Evolutionary conservation across 2,888 invertebrate species (phyloP), one percentile per base, ranked within the genome.

Genomic region (Chymomyza fuscimana): DNA sequence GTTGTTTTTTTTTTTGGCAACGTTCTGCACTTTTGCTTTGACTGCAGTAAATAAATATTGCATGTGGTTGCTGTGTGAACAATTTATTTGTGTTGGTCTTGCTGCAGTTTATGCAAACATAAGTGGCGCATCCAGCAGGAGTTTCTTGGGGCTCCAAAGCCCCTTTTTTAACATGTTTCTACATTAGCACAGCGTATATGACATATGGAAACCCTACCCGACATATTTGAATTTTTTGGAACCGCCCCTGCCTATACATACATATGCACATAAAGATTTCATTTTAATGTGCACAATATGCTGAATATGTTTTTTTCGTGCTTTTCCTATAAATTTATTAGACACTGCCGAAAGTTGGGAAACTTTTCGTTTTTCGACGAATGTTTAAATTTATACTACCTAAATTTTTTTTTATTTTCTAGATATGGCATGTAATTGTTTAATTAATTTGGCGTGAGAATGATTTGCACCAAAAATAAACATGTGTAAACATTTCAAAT

Each of bases 391-490:
- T 46, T 46, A 36, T 36, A 36, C 36, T 36, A 7, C 40, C 19
- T 19, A 12, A 1, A 12, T 1, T 32, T 32, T 32, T 9, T 32
- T 5, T 9, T 32, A 32, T 5, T 32, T 32, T 32, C 32, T 32
- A 7, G 7, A 32, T 32, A 32, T 9, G 40, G 12, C 40, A 69
- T 78, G 78, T 76, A 82, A 80, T 84, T 78, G 76, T 75, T 83
- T 75, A 74, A 82, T 80, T 80, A 77, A 79, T 73, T 71, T 32
- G 40, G 72, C 67, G 54, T 71, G 76, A 66, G 66, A 65, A 72
- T 77, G 72, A 76, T 84, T 82, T 81, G 79, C 73, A 82, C 79
- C 80, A 78, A 81, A 46, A 85, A 74, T 78, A 85, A 82, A 80
- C 83, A 82, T 70, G 12, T 46, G 2, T 46, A 12, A 15, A 40